phyloP scores from a whole-genome alignment of 2,113 vertebrate species.

The Syrrhaptes paradoxus region DNA sequence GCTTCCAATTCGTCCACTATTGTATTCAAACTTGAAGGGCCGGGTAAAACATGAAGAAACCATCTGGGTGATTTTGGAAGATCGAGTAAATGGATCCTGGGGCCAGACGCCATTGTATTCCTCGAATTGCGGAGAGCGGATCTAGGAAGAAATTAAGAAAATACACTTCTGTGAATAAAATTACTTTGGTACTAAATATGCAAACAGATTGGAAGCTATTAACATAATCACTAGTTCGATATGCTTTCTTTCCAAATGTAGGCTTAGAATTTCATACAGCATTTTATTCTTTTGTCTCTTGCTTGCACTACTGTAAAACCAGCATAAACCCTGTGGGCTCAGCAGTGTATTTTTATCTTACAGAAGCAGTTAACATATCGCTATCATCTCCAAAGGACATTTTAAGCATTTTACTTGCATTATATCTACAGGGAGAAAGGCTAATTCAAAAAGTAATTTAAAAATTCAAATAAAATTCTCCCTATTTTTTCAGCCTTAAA shows the following conservation, averaged over 20 bases:
- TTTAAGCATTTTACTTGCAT: not conserved
- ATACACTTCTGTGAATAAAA: not conserved
- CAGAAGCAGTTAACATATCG: not conserved
- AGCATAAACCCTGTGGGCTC: not conserved
- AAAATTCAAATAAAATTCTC: not conserved
- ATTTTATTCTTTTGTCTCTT: not conserved
- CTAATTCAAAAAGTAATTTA: not conserved
- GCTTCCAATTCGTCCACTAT: constrained; percentile 72
- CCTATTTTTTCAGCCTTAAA: not conserved
- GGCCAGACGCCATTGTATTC: constrained; percentile 80
- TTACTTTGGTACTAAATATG: not conserved
- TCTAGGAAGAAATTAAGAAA: constrained; percentile 53
- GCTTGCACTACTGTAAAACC: not conserved
- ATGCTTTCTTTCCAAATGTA: not conserved
- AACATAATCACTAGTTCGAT: not conserved
- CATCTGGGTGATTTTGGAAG: constrained; percentile 70
- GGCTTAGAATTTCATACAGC: not conserved
- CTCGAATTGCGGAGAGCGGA: constrained; percentile 65
- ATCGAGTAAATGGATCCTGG: constrained; percentile 62
- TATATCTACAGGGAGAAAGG: not conserved
- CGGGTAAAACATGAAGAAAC: constrained; percentile 62
- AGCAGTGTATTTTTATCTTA: not conserved
- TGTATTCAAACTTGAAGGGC: constrained; percentile 81
- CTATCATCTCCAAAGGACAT: not conserved
- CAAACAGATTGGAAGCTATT: not conserved